Percentiles rank a stretch among this genome's conserved stretches.
These are phyloP conservation scores for Tigriopus japonicus DNA, from an alignment of 1,140 invertebrate species.

Conservation along the genomic window DNA sequence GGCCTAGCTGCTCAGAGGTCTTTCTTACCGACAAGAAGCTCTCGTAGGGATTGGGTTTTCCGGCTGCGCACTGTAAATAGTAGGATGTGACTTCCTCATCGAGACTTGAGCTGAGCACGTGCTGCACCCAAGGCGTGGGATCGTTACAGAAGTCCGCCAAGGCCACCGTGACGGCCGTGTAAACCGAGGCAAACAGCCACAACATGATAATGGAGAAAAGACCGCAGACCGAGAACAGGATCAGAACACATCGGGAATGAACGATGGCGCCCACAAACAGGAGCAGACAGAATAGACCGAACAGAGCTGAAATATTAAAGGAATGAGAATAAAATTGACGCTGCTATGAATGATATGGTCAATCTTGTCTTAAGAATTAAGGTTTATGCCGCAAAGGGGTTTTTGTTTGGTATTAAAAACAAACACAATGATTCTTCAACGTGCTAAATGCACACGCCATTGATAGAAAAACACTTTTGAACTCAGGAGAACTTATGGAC, in stretches of 20 bases:
- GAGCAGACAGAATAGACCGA: constrained; percentile 9
- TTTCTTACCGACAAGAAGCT: not conserved
- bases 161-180: constrained; percentile 6
- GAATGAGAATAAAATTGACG: not conserved
- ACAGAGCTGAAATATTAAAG: not conserved
- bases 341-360: not conserved
- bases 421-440: too few relatives aligned
- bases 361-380: not conserved
- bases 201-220: constrained; percentile 11
- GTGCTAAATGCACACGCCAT: too few relatives aligned
- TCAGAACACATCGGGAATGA: constrained; percentile 2
- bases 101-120: not conserved
- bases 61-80: not conserved
- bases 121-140: constrained; percentile 1
- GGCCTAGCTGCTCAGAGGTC: too few relatives aligned
- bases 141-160: constrained; percentile 10
- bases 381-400: not conserved
- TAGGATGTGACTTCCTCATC: not conserved
- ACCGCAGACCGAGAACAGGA: constrained; percentile 8
- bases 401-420: not conserved
- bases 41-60: not conserved
- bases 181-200: constrained; percentile 3
- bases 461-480: too few relatives aligned
- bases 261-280: constrained; percentile 11
- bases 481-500: too few relatives aligned